phyloP scores from a whole-genome alignment of 2,113 vertebrate species.

The Hyperoodon ampullatus region DNA sequence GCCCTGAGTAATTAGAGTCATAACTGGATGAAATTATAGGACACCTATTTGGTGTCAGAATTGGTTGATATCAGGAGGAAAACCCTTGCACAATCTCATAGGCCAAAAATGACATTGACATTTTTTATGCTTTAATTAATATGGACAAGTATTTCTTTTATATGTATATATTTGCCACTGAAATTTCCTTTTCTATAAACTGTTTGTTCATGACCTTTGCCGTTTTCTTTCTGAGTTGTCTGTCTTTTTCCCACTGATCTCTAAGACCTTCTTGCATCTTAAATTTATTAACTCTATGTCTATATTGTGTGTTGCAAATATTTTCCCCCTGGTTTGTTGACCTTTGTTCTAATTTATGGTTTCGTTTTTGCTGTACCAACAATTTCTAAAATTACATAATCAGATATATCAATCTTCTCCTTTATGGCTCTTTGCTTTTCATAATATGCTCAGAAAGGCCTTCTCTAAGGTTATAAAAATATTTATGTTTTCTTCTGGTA shows the following conservation, averaged over 20 bases:
- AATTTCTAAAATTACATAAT: background rate
- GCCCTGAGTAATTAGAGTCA: background rate
- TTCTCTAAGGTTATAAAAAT: background rate
- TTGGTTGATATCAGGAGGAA: background rate
- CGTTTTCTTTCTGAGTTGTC: background rate
- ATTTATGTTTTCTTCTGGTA: background rate
- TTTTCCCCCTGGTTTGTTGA: background rate
- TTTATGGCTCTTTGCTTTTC: conserved; percentile 31
- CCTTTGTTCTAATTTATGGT: conserved; percentile 40
- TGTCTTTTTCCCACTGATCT: background rate
- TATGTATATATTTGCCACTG: background rate
- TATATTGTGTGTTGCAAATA: background rate
- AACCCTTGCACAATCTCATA: background rate
- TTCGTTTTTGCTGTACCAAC: conserved; percentile 22
- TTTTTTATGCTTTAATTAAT: background rate
- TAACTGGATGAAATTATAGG: background rate
- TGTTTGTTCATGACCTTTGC: background rate
- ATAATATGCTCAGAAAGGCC: background rate
- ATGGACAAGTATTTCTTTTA: background rate
- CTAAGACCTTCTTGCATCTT: background rate
- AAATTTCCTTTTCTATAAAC: background rate
- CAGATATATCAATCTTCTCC: background rate
- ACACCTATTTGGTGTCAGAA: background rate
- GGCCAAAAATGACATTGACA: background rate
- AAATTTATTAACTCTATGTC: background rate